Conservation (phyloP, 2,113 vertebrate species). For the Gorilla gorilla region DNA sequence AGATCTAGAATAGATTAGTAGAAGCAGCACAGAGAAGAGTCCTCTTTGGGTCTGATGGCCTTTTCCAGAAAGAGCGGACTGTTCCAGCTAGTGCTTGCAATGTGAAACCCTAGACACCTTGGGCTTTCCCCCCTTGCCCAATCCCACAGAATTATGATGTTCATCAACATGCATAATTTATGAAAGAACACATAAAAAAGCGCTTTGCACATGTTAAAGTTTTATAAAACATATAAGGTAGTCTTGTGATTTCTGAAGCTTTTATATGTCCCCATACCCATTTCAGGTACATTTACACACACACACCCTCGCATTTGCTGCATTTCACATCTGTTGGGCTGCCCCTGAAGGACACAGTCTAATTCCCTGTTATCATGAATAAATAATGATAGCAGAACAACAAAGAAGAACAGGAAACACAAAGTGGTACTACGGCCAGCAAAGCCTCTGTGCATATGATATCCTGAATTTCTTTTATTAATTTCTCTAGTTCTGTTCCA, state of each 20-base stretch:
- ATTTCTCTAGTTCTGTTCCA: neutral
- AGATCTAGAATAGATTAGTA: neutral
- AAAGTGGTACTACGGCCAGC: neutral
- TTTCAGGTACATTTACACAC: neutral
- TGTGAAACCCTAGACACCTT: neutral
- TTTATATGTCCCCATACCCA: neutral
- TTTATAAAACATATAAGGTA: neutral
- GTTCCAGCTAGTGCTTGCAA: too few relatives aligned
- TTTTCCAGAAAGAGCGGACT: neutral
- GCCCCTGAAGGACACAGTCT: neutral
- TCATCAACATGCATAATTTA: neutral
- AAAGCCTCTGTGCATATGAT: neutral
- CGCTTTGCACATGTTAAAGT: neutral
- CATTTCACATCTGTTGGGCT: neutral
- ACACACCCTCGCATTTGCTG: neutral
- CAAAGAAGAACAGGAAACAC: neutral
- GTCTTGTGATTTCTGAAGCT: neutral
- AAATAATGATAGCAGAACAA: neutral
- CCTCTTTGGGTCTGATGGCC: neutral
- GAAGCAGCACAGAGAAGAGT: accelerated
- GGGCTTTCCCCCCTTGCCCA: neutral
- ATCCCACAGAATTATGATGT: accelerated
- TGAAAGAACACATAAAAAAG: neutral
- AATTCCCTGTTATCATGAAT: slow-evolving; percentile 15
- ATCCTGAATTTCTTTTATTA: neutral